A percentile compares a stretch with the other conserved stretches of the same genome.
These are phyloP conservation scores for Trachelipus rathkii DNA, from an alignment of 1,140 invertebrate species.

Conservation along the genomic window DNA sequence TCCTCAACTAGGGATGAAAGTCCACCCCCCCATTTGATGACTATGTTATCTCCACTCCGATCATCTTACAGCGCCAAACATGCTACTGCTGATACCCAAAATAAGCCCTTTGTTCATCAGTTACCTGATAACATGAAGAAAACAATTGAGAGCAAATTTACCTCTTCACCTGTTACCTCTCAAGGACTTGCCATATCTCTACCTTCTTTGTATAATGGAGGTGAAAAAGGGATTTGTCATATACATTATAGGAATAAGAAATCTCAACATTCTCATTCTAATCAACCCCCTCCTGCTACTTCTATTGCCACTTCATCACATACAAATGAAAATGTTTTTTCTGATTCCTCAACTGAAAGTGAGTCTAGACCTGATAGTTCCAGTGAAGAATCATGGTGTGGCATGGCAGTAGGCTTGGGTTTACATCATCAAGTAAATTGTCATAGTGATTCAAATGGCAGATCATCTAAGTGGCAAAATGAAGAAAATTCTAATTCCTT, in stretches of 20 bases:
- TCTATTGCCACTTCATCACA: too few relatives aligned
- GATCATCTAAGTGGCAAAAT: too few relatives aligned
- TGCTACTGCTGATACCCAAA: too few relatives aligned
- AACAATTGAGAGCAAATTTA: too few relatives aligned
- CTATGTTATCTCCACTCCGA: too few relatives aligned
- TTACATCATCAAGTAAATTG: not conserved
- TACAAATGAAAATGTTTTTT: not conserved
- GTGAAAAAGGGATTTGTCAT: not conserved
- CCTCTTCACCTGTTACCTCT: not conserved
- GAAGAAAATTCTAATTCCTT: too few relatives aligned
- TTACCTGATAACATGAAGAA: too few relatives aligned
- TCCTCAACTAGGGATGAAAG: too few relatives aligned
- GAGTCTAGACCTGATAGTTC: not conserved
- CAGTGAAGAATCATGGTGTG: not conserved
- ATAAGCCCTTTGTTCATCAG: too few relatives aligned
- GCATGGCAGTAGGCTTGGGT: not conserved
- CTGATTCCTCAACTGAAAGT: not conserved
- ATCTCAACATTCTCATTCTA: not conserved
- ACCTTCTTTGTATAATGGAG: not conserved
- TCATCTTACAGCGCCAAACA: too few relatives aligned
- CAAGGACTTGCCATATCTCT: constrained; percentile 5
- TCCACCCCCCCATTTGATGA: too few relatives aligned
- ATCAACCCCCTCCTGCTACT: not conserved
- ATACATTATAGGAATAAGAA: not conserved
- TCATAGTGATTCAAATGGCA: too few relatives aligned